Evolutionary conservation across 2,888 invertebrate species (phyloP), one percentile per base, ranked within the genome.

Genomic region (Ichneumon xanthorius): DNA sequence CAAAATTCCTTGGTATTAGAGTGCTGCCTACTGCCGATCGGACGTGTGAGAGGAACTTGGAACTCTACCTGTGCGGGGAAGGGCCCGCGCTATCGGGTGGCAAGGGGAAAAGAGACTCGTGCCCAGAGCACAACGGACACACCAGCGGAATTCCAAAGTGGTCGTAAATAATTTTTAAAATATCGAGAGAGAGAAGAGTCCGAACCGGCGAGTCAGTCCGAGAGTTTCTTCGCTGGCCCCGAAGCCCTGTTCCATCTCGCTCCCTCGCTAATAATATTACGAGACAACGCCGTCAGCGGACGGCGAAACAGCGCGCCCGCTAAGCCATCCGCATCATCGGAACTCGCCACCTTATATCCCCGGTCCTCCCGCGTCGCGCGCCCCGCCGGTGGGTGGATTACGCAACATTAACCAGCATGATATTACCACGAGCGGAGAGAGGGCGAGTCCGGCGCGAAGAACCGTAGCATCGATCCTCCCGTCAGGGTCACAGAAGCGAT

Each of bases 111-210:
- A 63, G 37, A 30, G 5, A 16, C 33, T n/a, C 65, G 53, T 33
- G 26, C 65, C 40, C 55, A 37, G 70, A 71, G 70, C 37, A 76
- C 61, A 86, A 86, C 81, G 67, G 61, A 73, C 85, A 73, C 85
- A 76, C 86, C 73, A 71, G 87, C 83, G 85, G 87, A 86, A 83
- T 89, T 83, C 81, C 77, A 78, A 86, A 88, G 82, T 84, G 88
- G 85, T 87, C 87, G 88, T 89, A 89, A 89, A 89, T 89, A 87
- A 88, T 85, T 82, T 80, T 77, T 50, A 67, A 70, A 75, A 78
- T 75, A 80, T 75, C 73, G 58, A 1, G 48, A 37, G 73, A 5
- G 48, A 33, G 71, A 26, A 50, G 55, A 37, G 73, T 19, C 58
- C 26, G 68, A 58, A 72, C 45, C 26, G 58, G 37, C 16, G 78